Evolutionary conservation across 2,888 invertebrate genomes (phyloP).

Genomic region (Ditula angustiorana): DNA sequence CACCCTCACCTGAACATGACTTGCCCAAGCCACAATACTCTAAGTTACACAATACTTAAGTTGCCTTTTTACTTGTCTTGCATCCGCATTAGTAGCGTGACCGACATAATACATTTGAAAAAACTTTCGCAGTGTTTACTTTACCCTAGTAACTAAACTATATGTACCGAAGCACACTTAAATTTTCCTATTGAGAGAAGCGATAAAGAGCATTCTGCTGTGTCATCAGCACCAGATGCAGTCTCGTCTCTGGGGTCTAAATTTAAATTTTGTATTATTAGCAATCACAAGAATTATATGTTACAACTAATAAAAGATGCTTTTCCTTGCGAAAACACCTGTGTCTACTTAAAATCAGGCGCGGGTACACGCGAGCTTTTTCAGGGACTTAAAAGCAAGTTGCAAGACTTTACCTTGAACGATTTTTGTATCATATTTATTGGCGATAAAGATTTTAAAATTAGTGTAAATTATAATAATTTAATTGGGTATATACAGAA

Average conservation of each 20-base stretch:
- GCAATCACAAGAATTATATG: conserved; percentile 6
- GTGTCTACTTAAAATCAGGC: neutral
- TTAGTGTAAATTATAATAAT: neutral
- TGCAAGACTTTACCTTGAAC: neutral
- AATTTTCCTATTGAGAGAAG: neutral
- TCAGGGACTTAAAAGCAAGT: neutral
- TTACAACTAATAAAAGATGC: neutral
- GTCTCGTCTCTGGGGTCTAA: neutral
- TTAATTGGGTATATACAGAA: neutral
- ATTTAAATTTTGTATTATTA: conserved; percentile 7
- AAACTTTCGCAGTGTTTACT: neutral
- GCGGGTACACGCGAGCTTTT: neutral
- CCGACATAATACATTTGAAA: no score
- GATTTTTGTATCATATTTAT: conserved; percentile 5
- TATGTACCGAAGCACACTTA: neutral
- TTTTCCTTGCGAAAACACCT: neutral
- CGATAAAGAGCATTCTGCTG: neutral
- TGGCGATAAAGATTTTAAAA: conserved; percentile 8
- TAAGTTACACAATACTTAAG: no score
- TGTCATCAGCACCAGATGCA: neutral
- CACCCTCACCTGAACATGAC: no score
- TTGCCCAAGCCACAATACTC: no score
- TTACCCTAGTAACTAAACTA: neutral
- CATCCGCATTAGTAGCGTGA: no score
- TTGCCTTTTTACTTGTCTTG: no score